Evolutionary conservation across 2,888 invertebrate genomes (phyloP), one percentile per base, ranked within the genome.

Genomic region (Lissonota sp.): DNA sequence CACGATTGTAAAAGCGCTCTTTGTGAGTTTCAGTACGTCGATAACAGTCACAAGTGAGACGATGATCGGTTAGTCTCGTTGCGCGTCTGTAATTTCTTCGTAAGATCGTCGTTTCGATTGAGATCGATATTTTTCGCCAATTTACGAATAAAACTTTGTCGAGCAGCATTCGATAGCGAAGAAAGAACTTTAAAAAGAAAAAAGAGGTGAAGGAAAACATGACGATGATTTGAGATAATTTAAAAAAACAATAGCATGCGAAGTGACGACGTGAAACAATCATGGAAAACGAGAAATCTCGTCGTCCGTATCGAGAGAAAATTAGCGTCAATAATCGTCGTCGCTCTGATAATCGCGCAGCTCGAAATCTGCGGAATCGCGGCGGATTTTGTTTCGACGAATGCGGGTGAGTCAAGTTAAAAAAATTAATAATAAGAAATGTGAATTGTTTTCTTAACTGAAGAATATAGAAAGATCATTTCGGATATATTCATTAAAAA

Each of bases 151-250:
- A 8, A 60, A 42, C 12, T 7, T 14, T 72, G 10, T 40, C 6
- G 16, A 67, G 7, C 5, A 37, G 46, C 51, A 40, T 44, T 46
- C 3, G 10, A 49, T 40, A 44, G 69, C 6, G 12, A 10, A 8
- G 55, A 6, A 46, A 42, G 14, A 12, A 37, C 37, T 53, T 67
- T 5, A 39, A 53, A 66, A 67, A 49, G 7, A 58, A 70, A 51
- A 57, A 42, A 64, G n/a, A n/a, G n/a, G n/a, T n/a, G n/a, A 57
- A n/a, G 46, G 12, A n/a, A 14, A 64, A 51, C 37, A 57, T 39
- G 73, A 84, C 66, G 78, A 89, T 89, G 89, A 85, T 89, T 84
- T 88, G 86, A 89, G 69, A 58, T 62, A 79, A 79, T 79, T 82
- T 55, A 78, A 37, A 77, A 12, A 74, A 79, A 74, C n/a, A n/a